These are phyloP conservation scores for Rhadinocentrus ornatus DNA, from an alignment of 2,797 vertebrate species.

Conservation along the genomic window DNA sequence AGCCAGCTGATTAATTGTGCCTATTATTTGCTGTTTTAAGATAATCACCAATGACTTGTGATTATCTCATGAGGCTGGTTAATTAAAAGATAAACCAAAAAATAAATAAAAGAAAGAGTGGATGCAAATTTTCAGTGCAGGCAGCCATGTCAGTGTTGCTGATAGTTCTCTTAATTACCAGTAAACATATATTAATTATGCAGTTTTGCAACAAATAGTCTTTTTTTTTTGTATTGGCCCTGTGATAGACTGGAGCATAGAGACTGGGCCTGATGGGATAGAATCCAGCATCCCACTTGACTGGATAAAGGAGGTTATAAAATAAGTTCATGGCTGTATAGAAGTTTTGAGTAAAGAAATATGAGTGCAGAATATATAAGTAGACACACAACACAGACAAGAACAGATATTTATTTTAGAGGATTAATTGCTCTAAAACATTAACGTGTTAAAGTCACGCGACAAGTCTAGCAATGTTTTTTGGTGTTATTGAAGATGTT, in stretches of 20 bases:
- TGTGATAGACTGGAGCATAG: no score
- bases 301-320: no score
- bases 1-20: constrained; percentile 6
- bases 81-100: background rate
- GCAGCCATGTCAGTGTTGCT: background rate
- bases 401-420: background rate
- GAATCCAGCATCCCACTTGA: no score
- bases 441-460: no score
- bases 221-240: no score
- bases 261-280: no score
- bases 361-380: constrained; percentile 1
- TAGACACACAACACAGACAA: background rate
- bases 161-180: constrained; percentile 7
- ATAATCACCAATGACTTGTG: constrained; percentile 6
- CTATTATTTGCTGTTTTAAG: constrained; percentile 11
- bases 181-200: background rate
- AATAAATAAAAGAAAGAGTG: background rate
- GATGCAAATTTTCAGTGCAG: background rate
- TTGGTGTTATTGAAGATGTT: no score
- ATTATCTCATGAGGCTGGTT: constrained; percentile 10
- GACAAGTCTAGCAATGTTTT: no score
- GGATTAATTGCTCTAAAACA: no score
- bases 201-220: background rate
- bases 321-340: no score
- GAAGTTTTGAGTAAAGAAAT: no score